Percentiles rank a stretch among this genome's conserved stretches.
Conservation (phyloP, 2,797 vertebrate species). For the Gallinago nigripennis region DNA sequence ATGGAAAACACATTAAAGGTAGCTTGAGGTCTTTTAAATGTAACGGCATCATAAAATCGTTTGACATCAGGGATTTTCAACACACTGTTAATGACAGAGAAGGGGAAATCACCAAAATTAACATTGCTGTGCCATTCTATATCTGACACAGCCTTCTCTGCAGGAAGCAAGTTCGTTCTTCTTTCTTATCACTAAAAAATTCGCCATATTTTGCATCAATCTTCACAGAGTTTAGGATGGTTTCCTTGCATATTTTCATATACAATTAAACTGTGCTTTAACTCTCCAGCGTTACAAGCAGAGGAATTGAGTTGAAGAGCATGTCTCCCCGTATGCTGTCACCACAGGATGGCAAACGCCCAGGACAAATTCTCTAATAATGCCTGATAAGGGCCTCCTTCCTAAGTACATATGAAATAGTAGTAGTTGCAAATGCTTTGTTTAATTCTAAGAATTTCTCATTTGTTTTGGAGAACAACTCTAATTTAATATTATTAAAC, state of each 20-base stretch:
- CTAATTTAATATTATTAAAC: not conserved
- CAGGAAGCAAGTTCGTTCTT: not conserved
- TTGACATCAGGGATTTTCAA: not conserved
- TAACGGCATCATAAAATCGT: not conserved
- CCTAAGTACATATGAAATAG: not conserved
- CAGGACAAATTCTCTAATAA: not conserved
- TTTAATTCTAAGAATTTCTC: not conserved
- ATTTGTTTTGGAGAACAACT: not conserved
- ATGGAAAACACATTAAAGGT: not conserved
- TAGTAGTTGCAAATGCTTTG: not conserved
- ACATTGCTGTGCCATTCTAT: not conserved
- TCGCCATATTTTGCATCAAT: no score
- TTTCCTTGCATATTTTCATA: not conserved
- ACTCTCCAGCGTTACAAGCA: not conserved
- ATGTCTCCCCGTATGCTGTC: not conserved
- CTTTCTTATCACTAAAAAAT: not conserved
- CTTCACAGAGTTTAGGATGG: not conserved
- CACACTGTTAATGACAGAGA: not conserved
- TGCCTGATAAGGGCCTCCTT: not conserved
- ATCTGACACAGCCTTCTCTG: not conserved
- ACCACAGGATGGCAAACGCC: not conserved
- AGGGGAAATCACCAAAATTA: not conserved
- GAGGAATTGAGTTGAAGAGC: not conserved
- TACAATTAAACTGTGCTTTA: not conserved
- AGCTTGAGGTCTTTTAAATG: not conserved